phyloP scores from a whole-genome alignment of 2,797 vertebrate genomes.

The Rhinichthys osculus region DNA sequence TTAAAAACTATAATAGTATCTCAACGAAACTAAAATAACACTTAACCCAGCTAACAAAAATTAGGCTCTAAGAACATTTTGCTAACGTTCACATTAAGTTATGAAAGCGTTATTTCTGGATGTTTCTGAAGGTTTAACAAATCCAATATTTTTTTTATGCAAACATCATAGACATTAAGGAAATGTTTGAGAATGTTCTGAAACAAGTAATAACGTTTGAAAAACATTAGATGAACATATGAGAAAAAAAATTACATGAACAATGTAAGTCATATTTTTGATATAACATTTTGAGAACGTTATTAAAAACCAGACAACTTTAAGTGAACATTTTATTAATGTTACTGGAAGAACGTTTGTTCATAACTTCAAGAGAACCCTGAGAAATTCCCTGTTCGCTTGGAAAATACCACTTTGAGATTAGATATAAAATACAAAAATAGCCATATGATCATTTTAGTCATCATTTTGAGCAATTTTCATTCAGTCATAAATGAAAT shows the following conservation, averaged over 20 bases:
- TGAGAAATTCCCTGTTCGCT: not conserved
- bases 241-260: too few relatives aligned
- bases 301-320: not conserved
- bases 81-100: not conserved
- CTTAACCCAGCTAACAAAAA: not conserved
- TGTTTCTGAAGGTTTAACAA: not conserved
- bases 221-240: not conserved
- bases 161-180: not conserved
- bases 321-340: not conserved
- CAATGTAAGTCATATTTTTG: too few relatives aligned
- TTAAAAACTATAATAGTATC: not conserved
- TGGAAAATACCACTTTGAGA: not conserved
- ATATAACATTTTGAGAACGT: not conserved
- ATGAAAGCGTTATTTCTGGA: not conserved
- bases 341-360: not conserved
- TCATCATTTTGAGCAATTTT: not conserved
- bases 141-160: not conserved
- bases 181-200: not conserved
- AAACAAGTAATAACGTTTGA: not conserved
- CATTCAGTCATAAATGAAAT: not conserved
- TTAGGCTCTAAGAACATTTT: not conserved
- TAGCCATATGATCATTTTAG: too few relatives aligned
- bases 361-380: not conserved
- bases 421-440: not conserved
- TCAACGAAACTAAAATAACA: not conserved